A percentile compares a stretch with the other conserved stretches of the same genome.
Conservation (phyloP, 1,140 invertebrate genomes). For the Rhynchophorus ferrugineus region DNA sequence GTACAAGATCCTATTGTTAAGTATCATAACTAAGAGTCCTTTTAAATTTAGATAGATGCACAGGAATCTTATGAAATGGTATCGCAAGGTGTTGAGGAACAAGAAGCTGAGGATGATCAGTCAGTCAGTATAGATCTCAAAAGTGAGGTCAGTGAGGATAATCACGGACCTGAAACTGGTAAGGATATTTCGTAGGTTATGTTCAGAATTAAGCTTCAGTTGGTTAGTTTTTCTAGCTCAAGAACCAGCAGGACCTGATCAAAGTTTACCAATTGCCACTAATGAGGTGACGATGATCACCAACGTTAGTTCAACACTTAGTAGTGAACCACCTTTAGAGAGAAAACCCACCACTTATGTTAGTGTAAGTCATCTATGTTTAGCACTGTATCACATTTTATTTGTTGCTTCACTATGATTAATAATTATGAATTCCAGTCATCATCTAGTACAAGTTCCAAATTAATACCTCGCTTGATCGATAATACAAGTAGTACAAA, state of each 20-base stretch:
- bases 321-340: conserved; percentile 45
- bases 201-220: not conserved
- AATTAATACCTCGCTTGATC: conserved; percentile 62
- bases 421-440: conserved; percentile 33
- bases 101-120: conserved; percentile 31
- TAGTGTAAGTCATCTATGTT: conserved; percentile 33
- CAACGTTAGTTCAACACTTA: conserved; percentile 1
- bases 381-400: not conserved
- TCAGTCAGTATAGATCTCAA: conserved; percentile 41
- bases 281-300: conserved; percentile 3
- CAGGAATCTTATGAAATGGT: conserved; percentile 4
- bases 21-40: not conserved
- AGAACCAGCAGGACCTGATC: conserved; percentile 52
- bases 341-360: conserved; percentile 54
- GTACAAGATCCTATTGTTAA: no score
- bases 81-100: conserved; percentile 27
- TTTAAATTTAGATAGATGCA: conserved; percentile 7
- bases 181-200: not conserved
- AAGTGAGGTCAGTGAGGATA: conserved; percentile 39
- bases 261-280: conserved; percentile 47
- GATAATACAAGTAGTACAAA: conserved; percentile 44
- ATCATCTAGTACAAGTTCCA: conserved; percentile 41
- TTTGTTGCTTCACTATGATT: conserved; percentile 5
- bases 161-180: conserved; percentile 47
- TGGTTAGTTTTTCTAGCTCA: conserved; percentile 27